Conservation (phyloP, 2,113 vertebrate species). For the Forbesichthys papilliferus region DNA sequence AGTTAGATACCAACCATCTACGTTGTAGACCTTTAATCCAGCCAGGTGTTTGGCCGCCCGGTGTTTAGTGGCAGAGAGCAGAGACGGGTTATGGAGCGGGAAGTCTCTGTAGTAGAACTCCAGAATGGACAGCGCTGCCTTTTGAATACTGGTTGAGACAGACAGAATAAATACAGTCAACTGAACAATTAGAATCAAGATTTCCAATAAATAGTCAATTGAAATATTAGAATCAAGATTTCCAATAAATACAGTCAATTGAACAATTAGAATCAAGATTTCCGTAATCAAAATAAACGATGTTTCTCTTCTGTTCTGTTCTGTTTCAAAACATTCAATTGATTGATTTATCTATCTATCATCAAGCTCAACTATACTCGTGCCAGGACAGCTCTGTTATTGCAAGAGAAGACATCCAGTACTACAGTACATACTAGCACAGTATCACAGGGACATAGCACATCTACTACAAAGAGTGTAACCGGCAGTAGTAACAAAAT, state of each 20-base stretch:
- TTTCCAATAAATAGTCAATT: not conserved
- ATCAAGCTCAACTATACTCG: not conserved
- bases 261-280: not conserved
- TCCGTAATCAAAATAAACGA: not conserved
- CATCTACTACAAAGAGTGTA: not conserved
- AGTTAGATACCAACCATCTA: conserved; percentile 83
- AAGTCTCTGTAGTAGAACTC: conserved; percentile 97
- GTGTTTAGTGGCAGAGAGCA: conserved; percentile 87
- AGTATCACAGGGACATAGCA: conserved; percentile 15
- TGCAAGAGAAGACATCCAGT: no score
- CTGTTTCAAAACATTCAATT: no score
- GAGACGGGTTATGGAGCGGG: conserved; percentile 87
- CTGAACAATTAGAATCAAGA: conserved; percentile 1
- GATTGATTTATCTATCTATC: no score
- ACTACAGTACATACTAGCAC: no score
- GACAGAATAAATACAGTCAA: not conserved
- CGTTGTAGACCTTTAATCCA: conserved; percentile 91
- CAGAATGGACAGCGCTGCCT: conserved; percentile 89
- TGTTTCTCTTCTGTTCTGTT: no score
- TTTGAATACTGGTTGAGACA: conserved; percentile 82
- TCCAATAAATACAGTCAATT: not conserved
- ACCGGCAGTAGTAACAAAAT: no score
- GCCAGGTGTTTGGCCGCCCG: conserved; percentile 89
- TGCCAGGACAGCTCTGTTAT: no score
- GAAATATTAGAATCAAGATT: not conserved